phyloP scores from a whole-genome alignment of 2,113 vertebrate species.

The Cephalopterus ornatus region DNA sequence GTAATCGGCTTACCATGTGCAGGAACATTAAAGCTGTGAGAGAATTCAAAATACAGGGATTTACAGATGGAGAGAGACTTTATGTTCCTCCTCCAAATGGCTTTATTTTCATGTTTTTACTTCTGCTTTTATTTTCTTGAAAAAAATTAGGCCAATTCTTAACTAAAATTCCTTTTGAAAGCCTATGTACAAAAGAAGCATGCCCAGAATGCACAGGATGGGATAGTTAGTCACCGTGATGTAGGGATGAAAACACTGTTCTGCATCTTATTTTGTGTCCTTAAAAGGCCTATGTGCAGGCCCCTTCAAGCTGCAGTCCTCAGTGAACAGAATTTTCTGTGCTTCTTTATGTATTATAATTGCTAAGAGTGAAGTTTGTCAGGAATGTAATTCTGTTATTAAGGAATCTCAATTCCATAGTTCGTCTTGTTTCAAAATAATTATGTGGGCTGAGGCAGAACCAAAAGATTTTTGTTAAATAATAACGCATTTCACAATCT shows the following conservation, averaged over 20 bases:
- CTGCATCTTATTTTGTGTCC: background rate
- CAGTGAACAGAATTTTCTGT: background rate
- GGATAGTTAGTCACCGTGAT: background rate
- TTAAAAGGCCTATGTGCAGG: background rate
- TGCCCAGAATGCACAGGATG: background rate
- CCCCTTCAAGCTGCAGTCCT: background rate
- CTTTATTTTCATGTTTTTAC: background rate
- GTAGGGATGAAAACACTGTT: background rate
- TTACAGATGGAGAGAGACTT: background rate
- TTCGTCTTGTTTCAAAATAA: background rate
- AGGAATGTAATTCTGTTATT: background rate
- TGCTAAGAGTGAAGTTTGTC: background rate
- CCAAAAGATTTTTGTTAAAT: background rate
- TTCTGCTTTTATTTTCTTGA: background rate
- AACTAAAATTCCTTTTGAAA: background rate
- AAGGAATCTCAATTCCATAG: background rate
- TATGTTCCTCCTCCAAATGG: background rate
- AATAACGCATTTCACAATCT: background rate
- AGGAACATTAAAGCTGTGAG: background rate
- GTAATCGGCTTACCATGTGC: background rate
- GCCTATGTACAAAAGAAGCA: background rate
- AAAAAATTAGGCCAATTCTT: background rate
- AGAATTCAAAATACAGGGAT: background rate
- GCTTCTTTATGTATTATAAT: background rate
- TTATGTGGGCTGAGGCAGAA: background rate